Percentiles rank a stretch among this genome's conserved stretches.
These are phyloP conservation scores for Streblospio benedicti DNA, from an alignment of 1,140 invertebrate genomes.

Conservation along the genomic window DNA sequence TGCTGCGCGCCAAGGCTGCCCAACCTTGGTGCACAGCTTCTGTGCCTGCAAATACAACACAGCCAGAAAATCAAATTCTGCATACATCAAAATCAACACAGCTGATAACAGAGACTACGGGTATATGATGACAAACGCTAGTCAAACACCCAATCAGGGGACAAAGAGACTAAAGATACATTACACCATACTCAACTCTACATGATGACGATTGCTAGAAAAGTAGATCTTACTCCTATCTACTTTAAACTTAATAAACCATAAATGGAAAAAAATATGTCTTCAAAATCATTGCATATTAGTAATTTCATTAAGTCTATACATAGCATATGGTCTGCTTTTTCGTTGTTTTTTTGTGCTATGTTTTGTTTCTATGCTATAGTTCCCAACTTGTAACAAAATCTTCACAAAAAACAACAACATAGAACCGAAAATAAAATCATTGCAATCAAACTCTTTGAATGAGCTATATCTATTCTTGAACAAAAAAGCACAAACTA, in stretches of 20 bases:
- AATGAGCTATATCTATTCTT: too few relatives aligned
- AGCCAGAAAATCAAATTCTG: background rate
- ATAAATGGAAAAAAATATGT: too few relatives aligned
- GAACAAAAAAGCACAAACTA: too few relatives aligned
- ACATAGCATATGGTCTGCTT: too few relatives aligned
- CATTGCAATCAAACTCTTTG: too few relatives aligned
- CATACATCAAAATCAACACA: background rate
- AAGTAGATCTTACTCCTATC: background rate
- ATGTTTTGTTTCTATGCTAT: too few relatives aligned
- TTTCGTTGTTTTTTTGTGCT: too few relatives aligned
- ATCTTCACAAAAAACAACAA: too few relatives aligned
- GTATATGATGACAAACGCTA: background rate
- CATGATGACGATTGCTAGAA: background rate
- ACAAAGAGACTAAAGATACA: background rate
- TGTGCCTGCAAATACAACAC: constrained; percentile 54
- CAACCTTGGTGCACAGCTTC: constrained; percentile 69
- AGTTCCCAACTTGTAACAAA: too few relatives aligned
- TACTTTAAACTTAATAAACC: background rate
- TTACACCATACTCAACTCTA: background rate
- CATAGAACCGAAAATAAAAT: too few relatives aligned
- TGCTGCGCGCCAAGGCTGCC: constrained; percentile 81
- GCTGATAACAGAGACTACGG: background rate
- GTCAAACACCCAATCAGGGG: background rate
- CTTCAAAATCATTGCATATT: too few relatives aligned
- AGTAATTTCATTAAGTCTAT: too few relatives aligned